phyloP scores from a whole-genome alignment of 2,888 invertebrate genomes.

The Pedicia rivosa region DNA sequence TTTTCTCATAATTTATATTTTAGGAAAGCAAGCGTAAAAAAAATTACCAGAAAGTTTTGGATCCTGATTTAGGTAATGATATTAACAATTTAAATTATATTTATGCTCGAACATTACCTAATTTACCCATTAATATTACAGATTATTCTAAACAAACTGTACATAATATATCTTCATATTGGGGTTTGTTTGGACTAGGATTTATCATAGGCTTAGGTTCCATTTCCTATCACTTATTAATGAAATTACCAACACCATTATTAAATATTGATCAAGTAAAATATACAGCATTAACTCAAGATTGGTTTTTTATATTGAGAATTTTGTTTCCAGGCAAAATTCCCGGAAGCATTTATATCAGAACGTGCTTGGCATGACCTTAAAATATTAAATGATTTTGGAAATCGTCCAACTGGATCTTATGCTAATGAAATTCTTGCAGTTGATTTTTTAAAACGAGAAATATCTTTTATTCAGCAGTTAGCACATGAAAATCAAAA shows the following conservation, averaged over 20 bases:
- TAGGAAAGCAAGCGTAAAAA: no score
- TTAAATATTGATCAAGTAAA: constrained; percentile 17
- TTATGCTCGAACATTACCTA: no score
- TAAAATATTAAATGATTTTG: constrained; percentile 41
- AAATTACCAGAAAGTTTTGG: no score
- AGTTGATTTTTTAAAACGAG: constrained; percentile 40
- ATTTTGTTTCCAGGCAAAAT: background rate
- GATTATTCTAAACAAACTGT: constrained; percentile 20
- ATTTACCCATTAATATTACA: constrained; percentile 8
- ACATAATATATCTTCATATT: constrained; percentile 19
- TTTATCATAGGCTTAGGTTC: constrained; percentile 15
- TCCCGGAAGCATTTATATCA: constrained; percentile 36
- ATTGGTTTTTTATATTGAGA: background rate
- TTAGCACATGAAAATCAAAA: constrained; percentile 36
- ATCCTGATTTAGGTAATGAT: no score
- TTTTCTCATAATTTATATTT: no score
- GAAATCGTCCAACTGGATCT: constrained; percentile 52
- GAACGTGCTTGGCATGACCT: constrained; percentile 49
- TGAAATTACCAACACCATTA: constrained; percentile 17
- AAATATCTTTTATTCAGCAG: constrained; percentile 35
- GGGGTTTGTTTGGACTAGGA: constrained; percentile 15
- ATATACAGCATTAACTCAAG: background rate
- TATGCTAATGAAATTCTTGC: constrained; percentile 64
- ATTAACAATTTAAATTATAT: no score
- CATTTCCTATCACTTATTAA: constrained; percentile 16